Percentiles rank a stretch among this genome's conserved stretches.
phyloP scores from a whole-genome alignment of 2,113 vertebrate species.

The Bungarus multicinctus region DNA sequence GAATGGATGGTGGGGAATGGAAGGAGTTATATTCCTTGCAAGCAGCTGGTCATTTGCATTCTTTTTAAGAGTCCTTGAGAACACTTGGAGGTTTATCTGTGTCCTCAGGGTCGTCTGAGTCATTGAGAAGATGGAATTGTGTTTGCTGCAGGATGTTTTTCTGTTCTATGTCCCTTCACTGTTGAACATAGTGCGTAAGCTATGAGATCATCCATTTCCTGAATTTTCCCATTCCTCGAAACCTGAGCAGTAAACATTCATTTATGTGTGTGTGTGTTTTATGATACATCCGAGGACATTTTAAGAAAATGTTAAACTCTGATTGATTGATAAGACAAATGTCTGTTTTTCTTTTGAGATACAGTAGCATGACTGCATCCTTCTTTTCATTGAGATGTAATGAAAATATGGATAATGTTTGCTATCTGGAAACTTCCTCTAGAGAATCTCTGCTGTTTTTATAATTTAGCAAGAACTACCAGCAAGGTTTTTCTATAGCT shows the following conservation, averaged over 20 bases:
- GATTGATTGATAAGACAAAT: background rate
- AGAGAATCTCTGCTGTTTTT: constrained; percentile 9
- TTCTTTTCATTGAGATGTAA: background rate
- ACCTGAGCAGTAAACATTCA: background rate
- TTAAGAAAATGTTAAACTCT: background rate
- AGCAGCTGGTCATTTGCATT: too few species aligned
- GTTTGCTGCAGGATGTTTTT: too few species aligned
- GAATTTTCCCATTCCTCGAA: background rate
- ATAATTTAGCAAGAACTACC: background rate
- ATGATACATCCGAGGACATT: background rate
- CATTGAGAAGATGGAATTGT: too few species aligned
- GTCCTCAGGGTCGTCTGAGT: too few species aligned
- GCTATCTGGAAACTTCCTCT: background rate
- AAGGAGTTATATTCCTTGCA: too few species aligned
- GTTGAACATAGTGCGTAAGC: background rate
- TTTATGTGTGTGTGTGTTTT: background rate
- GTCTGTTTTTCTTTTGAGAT: background rate
- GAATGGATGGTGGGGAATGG: too few species aligned
- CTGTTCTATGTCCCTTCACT: too few species aligned
- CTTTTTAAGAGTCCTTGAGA: too few species aligned
- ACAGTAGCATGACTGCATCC: background rate
- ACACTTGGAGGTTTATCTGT: too few species aligned
- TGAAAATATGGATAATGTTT: background rate
- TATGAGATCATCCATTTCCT: background rate
- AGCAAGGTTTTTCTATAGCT: background rate